Base-by-base conservation (phyloP, 2,888 invertebrate species). In the Patella caerulea region DNA sequence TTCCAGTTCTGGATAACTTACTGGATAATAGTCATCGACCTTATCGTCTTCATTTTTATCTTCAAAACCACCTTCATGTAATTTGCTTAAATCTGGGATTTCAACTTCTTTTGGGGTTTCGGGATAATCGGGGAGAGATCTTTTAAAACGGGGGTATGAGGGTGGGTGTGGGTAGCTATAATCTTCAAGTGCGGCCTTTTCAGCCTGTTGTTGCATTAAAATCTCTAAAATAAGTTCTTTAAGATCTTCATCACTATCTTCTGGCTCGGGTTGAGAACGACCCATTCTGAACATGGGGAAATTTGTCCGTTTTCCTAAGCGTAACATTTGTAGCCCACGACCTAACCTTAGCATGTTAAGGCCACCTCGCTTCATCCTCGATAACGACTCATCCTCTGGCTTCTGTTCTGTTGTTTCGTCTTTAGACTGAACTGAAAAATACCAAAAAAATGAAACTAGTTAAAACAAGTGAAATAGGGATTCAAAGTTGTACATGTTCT, bases 281-380 rank as follows among this genome's bases (percentile, higher is more conserved):
- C 86, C 86, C 11, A 87, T 78, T 65, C 86, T 77, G 7, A 86
- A 76, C 82, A 84, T 85, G 0, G 84, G 84, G 71, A 84, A 79
- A 19, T 65, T 24, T 7, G 82, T 82, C 54, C 88, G 80, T 77
- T 88, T 88, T 11, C 88, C 88, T 17, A 88, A 79, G 5, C 88
- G 78, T 15, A 88, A 77, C 88, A 88, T 88, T 34, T 87, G 85
- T 34, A 88, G 81, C 5, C 87, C 87, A 19, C 88, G 81, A 1
- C 86, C 86, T 4, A 87, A 77, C 70, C 86, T 72, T 4, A 86
- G 78, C 86, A 86, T 87, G 73, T 83, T 84, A 3, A 85, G 74
- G 11, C 86, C 86, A 2, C 81, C 82, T 70, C 86, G 77, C 56
- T 83, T 79, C 7, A 84, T 84, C 75, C 85, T 81, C 71, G 77